Base-by-base conservation (phyloP, 2,797 vertebrate genomes). In the Brachyalestes nurse region DNA sequence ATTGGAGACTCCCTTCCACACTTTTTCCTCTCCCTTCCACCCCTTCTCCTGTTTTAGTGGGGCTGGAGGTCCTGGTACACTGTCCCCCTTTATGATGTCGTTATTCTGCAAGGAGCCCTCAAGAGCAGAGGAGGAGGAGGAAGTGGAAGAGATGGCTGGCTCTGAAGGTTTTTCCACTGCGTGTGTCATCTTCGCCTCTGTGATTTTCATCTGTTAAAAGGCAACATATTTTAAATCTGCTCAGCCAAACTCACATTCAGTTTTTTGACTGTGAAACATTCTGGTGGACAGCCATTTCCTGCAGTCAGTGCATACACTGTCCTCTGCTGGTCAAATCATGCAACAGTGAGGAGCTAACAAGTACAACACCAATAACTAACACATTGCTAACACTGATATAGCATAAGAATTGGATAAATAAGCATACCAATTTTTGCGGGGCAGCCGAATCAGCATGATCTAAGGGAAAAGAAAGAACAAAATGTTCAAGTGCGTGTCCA, bases 101-200 rank as follows among this genome's bases (percentile, higher is more conserved):
- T 67, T 80, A 47, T 28, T 76, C 8, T 67, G 21, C 28, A 49
- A 51, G 47, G 66, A 47, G 6, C 19, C 82, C 14, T 70, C 38
- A 55, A 77, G 69, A 40, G 80, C 57, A 0, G 75, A 49, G 21
- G 77, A 62, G 47, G 42, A 53, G 75, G 42, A 53, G 73, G 47
- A 51, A 10, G 10, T 8, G 60, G 66, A 57, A 73, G 78, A 47
- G 78, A 72, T 72, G 78, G 19, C 49, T 80, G 65, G 7, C 81
- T 75, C 0, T 45, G 82, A 0, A 40, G 72, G 45, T 40, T 86
- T 85, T 34, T 71, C 75, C 47, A 72, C 79, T 40, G 82, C 88
- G 53, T 90, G 87, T 4, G 80, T 89, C 91, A 93, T 91, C 0
- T 88, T 86, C 0, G 89, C 89, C 67, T 93, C 93, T n/a, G 88